phyloP scores from a whole-genome alignment of 2,113 vertebrate species.

The Triplophysa tibetana region DNA sequence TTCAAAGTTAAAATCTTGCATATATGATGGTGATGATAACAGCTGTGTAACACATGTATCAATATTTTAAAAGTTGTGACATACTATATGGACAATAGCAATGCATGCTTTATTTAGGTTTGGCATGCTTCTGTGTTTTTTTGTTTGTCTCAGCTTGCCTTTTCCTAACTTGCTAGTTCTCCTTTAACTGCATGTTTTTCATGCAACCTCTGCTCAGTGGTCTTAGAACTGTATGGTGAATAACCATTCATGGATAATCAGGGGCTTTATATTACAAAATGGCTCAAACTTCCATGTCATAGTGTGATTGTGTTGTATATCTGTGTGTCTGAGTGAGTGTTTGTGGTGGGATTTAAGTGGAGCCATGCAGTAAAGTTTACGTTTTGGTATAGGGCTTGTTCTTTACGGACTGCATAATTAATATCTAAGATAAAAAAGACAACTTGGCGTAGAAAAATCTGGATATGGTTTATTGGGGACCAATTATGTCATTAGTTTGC shows the following conservation, averaged over 20 bases:
- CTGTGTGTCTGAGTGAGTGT: slow-evolving; percentile 41
- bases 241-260: slow-evolving; percentile 53
- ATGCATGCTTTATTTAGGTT: slow-evolving; percentile 60
- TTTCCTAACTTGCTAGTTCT: slow-evolving; percentile 50
- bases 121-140: slow-evolving; percentile 55
- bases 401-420: slow-evolving; percentile 26
- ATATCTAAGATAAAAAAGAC: neutral
- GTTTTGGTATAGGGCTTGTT: slow-evolving; percentile 41
- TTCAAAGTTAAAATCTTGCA: slow-evolving; percentile 43
- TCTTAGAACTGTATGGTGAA: slow-evolving; percentile 57
- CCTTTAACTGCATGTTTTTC: slow-evolving; percentile 58
- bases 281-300: slow-evolving; percentile 42
- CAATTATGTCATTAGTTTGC: slow-evolving; percentile 38
- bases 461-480: slow-evolving; percentile 33
- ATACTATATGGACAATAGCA: slow-evolving; percentile 55
- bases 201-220: slow-evolving; percentile 55
- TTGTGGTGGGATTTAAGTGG: slow-evolving; percentile 25
- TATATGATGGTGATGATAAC: slow-evolving; percentile 51
- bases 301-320: slow-evolving; percentile 38
- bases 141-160: slow-evolving; percentile 50
- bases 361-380: slow-evolving; percentile 33
- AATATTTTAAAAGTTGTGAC: slow-evolving; percentile 54
- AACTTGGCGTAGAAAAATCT: neutral
- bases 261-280: slow-evolving; percentile 52
- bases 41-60: slow-evolving; percentile 49